Evolutionary conservation across 2,797 vertebrate genomes (phyloP).

Genomic region (Scolopax rusticola): DNA sequence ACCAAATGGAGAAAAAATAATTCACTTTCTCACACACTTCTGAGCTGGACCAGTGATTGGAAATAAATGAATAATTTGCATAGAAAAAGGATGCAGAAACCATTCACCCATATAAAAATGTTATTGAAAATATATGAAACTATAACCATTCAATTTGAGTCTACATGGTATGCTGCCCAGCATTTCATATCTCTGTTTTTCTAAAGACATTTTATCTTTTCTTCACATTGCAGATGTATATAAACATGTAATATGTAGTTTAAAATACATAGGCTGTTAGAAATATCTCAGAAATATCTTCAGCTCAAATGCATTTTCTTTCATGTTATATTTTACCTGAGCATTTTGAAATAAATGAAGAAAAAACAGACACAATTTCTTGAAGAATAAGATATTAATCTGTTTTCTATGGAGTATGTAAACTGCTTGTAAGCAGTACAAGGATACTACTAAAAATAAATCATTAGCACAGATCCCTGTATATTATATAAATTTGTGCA

Average conservation of each 20-base stretch:
- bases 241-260: background rate
- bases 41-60: background rate
- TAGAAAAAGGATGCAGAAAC: constrained; percentile 39
- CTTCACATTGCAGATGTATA: background rate
- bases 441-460: background rate
- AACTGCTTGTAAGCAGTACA: background rate
- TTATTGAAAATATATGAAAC: constrained; percentile 57
- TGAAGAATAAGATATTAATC: background rate
- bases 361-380: background rate
- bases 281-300: background rate
- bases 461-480: background rate
- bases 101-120: background rate
- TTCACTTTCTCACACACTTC: background rate
- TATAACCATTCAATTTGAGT: constrained; percentile 40
- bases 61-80: constrained; percentile 59
- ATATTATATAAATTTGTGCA: background rate
- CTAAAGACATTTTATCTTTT: background rate
- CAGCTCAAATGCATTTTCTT: background rate
- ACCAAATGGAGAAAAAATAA: constrained; percentile 30
- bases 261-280: background rate
- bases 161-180: constrained; percentile 24
- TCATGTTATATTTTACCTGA: background rate
- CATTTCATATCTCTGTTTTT: constrained; percentile 6
- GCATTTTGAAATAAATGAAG: background rate
- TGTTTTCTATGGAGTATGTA: background rate